Conservation (phyloP, 2,797 vertebrate species). For the Merluccius polli region DNA sequence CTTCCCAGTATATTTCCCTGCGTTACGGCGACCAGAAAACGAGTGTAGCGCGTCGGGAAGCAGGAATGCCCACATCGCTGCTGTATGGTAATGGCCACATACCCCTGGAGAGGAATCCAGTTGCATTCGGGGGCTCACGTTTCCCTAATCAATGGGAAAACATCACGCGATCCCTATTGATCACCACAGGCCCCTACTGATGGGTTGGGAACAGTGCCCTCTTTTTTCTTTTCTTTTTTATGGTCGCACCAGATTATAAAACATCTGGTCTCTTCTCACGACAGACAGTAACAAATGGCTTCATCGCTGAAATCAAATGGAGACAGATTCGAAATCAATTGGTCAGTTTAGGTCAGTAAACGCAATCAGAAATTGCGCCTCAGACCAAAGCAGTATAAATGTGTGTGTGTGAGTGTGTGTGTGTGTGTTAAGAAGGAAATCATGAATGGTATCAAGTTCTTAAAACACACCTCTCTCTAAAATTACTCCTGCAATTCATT, state of each 20-base stretch:
- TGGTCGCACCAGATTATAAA: slow-evolving; percentile 62
- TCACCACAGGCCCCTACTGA: slow-evolving; percentile 72
- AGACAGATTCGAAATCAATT: slow-evolving; percentile 49
- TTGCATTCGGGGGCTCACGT: slow-evolving; percentile 75
- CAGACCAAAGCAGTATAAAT: not conserved
- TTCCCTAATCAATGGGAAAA: slow-evolving; percentile 79
- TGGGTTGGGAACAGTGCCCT: slow-evolving; percentile 58
- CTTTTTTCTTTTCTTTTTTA: slow-evolving; percentile 26
- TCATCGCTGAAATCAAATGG: slow-evolving; percentile 43
- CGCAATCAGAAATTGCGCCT: slow-evolving; percentile 20
- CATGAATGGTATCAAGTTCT: not conserved
- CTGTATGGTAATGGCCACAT: slow-evolving; percentile 20
- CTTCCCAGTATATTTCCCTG: not conserved
- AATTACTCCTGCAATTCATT: not conserved
- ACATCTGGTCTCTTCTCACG: slow-evolving; percentile 57
- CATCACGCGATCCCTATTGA: slow-evolving; percentile 78
- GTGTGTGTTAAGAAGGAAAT: not conserved
- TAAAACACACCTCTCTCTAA: not conserved
- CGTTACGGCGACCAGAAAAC: slow-evolving; percentile 30
- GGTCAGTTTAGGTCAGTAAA: slow-evolving; percentile 47
- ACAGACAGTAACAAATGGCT: slow-evolving; percentile 57
- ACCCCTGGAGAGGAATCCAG: slow-evolving; percentile 63
- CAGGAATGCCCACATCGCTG: slow-evolving; percentile 1
- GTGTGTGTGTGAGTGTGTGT: not conserved
- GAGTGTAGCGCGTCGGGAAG: slow-evolving; percentile 17